phyloP scores from a whole-genome alignment of 1,140 invertebrate genomes.

The Pogonus chalceus region DNA sequence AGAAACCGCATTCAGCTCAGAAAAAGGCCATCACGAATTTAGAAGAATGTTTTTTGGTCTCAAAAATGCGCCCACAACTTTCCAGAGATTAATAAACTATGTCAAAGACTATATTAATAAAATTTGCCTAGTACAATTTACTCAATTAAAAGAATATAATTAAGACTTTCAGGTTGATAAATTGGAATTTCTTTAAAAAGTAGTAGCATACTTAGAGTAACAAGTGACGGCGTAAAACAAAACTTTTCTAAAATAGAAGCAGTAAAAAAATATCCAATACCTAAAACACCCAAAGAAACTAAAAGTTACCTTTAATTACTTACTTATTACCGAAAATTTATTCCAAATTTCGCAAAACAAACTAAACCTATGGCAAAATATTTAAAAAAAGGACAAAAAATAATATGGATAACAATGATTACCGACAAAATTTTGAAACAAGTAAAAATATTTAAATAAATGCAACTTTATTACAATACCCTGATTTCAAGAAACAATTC shows the following conservation, averaged over 20 bases:
- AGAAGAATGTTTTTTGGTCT: constrained; percentile 36
- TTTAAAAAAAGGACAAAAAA: no score
- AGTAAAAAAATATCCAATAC: constrained; percentile 15
- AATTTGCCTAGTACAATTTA: constrained; percentile 29
- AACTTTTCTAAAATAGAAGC: constrained; percentile 16
- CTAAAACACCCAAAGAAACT: constrained; percentile 14
- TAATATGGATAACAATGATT: no score
- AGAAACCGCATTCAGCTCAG: constrained; percentile 39
- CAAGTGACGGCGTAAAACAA: constrained; percentile 14
- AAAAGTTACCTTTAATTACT: no score
- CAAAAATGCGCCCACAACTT: constrained; percentile 35
- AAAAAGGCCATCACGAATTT: constrained; percentile 33
- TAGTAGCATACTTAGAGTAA: constrained; percentile 16
- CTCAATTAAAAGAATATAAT: constrained; percentile 16
- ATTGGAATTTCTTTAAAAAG: constrained; percentile 13
- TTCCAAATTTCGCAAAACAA: no score
- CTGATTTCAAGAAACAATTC: constrained; percentile 21
- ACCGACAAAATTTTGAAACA: no score
- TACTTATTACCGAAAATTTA: no score
- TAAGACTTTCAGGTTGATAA: constrained; percentile 22
- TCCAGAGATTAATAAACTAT: constrained; percentile 36
- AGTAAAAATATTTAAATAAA: no score
- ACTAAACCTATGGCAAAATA: no score
- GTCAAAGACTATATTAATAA: constrained; percentile 21
- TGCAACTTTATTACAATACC: constrained; percentile 23